Conservation (phyloP, 2,797 vertebrate species). For the Eospalax fontanierii region DNA sequence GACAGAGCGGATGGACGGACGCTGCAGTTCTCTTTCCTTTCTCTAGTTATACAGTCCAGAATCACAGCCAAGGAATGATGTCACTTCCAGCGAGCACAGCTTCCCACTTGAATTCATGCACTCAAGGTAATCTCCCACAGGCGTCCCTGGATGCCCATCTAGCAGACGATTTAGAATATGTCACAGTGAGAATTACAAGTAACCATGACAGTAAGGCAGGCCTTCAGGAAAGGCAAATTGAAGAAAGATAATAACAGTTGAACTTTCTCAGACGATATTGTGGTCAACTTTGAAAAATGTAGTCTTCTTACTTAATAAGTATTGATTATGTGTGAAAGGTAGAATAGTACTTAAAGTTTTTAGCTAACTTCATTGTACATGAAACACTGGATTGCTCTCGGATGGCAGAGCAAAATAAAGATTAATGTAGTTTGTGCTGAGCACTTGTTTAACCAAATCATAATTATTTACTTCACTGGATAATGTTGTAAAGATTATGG, state of each 20-base stretch:
- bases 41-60: neutral
- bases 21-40: neutral
- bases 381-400: neutral
- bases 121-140: neutral
- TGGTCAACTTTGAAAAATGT: neutral
- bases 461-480: neutral
- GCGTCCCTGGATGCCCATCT: neutral
- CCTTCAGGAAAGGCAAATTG: neutral
- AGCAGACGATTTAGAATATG: too few relatives aligned
- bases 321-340: neutral
- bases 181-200: neutral
- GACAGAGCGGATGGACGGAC: neutral
- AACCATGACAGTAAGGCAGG: neutral
- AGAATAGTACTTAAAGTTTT: neutral
- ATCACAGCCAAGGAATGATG: neutral
- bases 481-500: neutral
- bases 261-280: neutral
- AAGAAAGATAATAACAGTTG: neutral
- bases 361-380: neutral
- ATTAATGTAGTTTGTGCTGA: neutral
- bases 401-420: neutral
- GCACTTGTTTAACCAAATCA: neutral
- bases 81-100: accelerated
- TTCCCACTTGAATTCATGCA: too few relatives aligned
- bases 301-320: neutral